Conservation (phyloP, 2,888 invertebrate genomes). For the Eurois occulta region DNA sequence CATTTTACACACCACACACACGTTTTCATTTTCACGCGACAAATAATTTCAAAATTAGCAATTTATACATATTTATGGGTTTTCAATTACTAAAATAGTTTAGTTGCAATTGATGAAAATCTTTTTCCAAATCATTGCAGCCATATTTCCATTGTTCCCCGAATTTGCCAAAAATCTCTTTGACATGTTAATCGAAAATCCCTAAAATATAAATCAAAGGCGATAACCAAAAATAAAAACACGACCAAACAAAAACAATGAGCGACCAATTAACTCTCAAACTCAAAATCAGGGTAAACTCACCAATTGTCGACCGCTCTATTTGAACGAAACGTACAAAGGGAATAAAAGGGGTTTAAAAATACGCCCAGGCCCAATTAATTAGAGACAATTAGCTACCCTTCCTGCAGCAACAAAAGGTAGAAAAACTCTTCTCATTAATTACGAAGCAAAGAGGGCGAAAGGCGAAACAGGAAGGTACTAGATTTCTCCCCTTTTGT, state of each 20-base stretch:
- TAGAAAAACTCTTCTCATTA: conserved; percentile 89
- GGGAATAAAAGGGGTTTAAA: conserved; percentile 84
- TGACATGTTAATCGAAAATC: conserved; percentile 16
- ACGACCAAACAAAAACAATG: conserved; percentile 72
- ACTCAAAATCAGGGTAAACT: conserved; percentile 76
- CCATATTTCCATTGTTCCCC: neutral
- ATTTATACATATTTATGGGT: neutral
- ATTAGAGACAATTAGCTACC: conserved; percentile 89
- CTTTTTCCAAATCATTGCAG: neutral
- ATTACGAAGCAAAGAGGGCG: conserved; percentile 80
- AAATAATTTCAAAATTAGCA: neutral
- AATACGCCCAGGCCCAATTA: conserved; percentile 87
- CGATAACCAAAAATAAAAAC: conserved; percentile 57
- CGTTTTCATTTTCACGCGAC: neutral
- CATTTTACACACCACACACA: neutral
- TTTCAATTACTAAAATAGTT: neutral
- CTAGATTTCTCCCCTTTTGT: conserved; percentile 78
- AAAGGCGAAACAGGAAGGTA: conserved; percentile 73
- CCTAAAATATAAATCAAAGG: conserved; percentile 23
- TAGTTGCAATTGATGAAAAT: neutral
- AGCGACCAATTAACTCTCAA: conserved; percentile 79
- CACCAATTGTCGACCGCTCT: conserved; percentile 73
- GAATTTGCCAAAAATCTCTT: conserved; percentile 1
- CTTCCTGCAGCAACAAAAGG: conserved; percentile 87
- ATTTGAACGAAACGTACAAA: conserved; percentile 77